Evolutionary conservation across 2,888 invertebrate genomes (phyloP), one percentile per base, ranked within the genome.

Genomic region (Panorpa germanica): DNA sequence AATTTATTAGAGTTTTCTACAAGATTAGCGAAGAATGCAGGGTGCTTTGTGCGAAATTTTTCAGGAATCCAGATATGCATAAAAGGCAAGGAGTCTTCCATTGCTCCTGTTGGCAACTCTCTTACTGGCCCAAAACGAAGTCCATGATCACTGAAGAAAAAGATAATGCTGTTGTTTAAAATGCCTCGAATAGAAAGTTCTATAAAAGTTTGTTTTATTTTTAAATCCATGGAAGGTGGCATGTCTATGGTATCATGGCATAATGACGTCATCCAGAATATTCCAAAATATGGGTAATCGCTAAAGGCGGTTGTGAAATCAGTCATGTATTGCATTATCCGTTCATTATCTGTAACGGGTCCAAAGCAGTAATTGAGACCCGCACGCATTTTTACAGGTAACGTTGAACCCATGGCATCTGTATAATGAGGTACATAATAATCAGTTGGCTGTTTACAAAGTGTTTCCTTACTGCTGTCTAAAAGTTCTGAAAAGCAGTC

Each of bases 61-160:
- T n/a, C n/a, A n/a, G n/a, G n/a, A n/a, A n/a, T 38, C 56, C 67
- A 71, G 12, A 81, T 50, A 43, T 71, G 77, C 22, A 80, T 57
- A 40, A 70, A 71, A 0, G 83, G 82, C 40, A 81, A 45, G 9
- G 80, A 64, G 41, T 81, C 78, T 43, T 83, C 82, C 41, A 77
- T 64, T 60, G 75, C 81, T 0, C 80, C 77, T 16, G 71, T 65
- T 37, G 67, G 57, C 3, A 70, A 66, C 35, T 65, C 55, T 3
- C 81, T 60, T 23, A 71, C 62, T n/a, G 64, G 62, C 0, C 82
- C 82, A 46, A 72, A 80, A 7, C 82, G 61, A 44, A 78, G 62
- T 1, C 83, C 82, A 42, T 82, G 81, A 45, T 81, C 81, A 43
- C 81, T 80, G 30, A 81, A 57, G 39, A 78, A 71, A 32, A 81